Percentiles rank a stretch among this genome's conserved stretches.
Conservation (phyloP, 2,888 invertebrate species). For the Mylabris sibirica region DNA sequence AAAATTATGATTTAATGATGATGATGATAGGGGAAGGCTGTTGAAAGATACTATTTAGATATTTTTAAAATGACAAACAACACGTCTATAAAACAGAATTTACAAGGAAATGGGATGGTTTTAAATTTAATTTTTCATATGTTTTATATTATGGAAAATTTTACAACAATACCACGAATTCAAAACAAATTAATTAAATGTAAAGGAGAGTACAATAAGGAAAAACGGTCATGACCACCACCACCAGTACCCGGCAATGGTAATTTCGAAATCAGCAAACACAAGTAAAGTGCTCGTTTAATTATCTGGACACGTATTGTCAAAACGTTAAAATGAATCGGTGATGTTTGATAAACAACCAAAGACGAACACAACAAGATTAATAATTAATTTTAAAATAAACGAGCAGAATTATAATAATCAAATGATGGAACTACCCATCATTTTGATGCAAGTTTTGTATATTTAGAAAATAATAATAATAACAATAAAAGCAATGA, state of each 20-base stretch:
- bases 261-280: constrained; percentile 21
- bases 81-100: neutral
- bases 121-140: neutral
- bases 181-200: constrained; percentile 13
- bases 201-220: constrained; percentile 13
- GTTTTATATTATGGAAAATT: neutral
- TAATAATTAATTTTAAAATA: constrained; percentile 48
- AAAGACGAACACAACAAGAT: constrained; percentile 42
- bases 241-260: constrained; percentile 9
- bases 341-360: constrained; percentile 44
- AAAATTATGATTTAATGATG: constrained; percentile 23
- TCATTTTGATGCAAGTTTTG: neutral
- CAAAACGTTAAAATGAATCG: constrained; percentile 36
- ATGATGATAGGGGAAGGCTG: neutral
- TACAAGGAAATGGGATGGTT: neutral
- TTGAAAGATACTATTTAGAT: neutral
- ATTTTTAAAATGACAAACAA: neutral
- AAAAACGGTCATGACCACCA: constrained; percentile 21
- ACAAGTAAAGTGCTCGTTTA: constrained; percentile 34
- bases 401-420: constrained; percentile 45
- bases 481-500: neutral
- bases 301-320: constrained; percentile 49
- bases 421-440: constrained; percentile 13
- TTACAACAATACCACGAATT: neutral
- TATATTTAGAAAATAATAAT: neutral